A percentile compares a stretch with the other conserved stretches of the same genome.
Evolutionary conservation across 2,113 vertebrate species (phyloP).

Genomic region (Salvelinus fontinalis): DNA sequence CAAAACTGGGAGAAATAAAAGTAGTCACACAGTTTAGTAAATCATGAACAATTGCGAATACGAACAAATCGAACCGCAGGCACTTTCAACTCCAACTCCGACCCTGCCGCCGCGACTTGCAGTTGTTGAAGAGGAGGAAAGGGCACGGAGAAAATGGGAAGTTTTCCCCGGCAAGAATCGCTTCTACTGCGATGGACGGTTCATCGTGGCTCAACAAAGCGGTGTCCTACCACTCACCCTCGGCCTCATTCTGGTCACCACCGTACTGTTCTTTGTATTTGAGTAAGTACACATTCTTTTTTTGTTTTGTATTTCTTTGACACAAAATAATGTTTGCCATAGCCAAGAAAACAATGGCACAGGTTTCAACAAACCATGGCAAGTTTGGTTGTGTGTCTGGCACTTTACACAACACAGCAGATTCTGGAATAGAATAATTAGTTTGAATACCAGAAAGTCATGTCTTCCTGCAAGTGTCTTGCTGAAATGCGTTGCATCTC

Average conservation of each 20-base stretch:
- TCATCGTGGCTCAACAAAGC: conserved; percentile 85
- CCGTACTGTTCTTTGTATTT: conserved; percentile 88
- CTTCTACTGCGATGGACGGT: conserved; percentile 88
- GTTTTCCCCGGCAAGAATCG: conserved; percentile 91
- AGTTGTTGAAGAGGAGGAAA: conserved; percentile 13
- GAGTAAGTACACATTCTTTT: conserved; percentile 79
- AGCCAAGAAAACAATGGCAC: too few species aligned
- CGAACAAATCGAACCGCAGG: conserved; percentile 81
- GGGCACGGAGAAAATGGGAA: conserved; percentile 79
- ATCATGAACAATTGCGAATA: conserved; percentile 83
- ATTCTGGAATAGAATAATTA: not conserved
- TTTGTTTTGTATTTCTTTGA: not conserved
- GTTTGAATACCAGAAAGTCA: not conserved
- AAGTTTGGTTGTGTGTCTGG: too few species aligned
- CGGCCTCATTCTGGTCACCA: conserved; percentile 86
- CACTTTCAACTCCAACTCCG: conserved; percentile 58
- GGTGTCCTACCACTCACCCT: conserved; percentile 89
- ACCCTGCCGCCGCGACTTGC: conserved; percentile 46
- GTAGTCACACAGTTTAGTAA: conserved; percentile 11
- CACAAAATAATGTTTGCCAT: too few species aligned
- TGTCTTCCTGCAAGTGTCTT: not conserved
- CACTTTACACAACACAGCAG: too few species aligned
- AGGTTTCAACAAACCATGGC: not conserved
- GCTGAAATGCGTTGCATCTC: conserved; percentile 26
- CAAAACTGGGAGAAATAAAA: conserved; percentile 19